These are phyloP conservation scores for Neogobius melanostomus DNA, from an alignment of 2,113 vertebrate species.

Conservation along the genomic window DNA sequence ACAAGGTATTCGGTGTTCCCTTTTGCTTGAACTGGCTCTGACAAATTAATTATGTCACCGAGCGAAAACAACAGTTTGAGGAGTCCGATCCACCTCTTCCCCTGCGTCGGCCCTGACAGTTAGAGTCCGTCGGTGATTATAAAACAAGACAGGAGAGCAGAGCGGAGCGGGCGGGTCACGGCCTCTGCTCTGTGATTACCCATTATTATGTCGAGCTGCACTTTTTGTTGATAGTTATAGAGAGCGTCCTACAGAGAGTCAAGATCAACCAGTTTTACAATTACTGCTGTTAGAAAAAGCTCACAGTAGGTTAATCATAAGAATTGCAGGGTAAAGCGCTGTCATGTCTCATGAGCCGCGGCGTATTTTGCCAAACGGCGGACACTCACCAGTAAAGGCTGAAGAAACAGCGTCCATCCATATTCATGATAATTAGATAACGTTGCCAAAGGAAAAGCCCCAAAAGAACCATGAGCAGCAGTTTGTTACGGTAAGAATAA, in stretches of 20 bases:
- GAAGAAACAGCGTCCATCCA: no score
- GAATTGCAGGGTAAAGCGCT: no score
- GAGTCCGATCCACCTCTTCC: constrained; percentile 13
- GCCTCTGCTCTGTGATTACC: constrained; percentile 19
- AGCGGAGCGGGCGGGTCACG: constrained; percentile 9
- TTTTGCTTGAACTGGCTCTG: constrained; percentile 6
- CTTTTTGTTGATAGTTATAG: constrained; percentile 13
- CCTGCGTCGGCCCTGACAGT: constrained; percentile 8
- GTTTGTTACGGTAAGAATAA: no score
- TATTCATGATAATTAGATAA: no score
- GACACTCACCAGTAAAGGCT: no score
- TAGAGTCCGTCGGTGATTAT: constrained; percentile 18
- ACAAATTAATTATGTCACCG: constrained; percentile 25
- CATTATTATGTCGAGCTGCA: constrained; percentile 18
- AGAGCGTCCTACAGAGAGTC: background rate
- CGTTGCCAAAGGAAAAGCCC: no score
- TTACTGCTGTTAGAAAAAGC: no score
- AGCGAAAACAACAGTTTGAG: constrained; percentile 13
- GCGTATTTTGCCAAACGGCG: no score
- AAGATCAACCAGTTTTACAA: background rate
- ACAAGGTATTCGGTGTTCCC: background rate
- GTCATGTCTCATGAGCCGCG: no score
- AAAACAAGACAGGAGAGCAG: constrained; percentile 11
- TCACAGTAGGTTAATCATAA: no score
- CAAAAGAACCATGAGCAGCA: no score